Conservation (phyloP, 2,113 vertebrate genomes). For the Lepus americanus region DNA sequence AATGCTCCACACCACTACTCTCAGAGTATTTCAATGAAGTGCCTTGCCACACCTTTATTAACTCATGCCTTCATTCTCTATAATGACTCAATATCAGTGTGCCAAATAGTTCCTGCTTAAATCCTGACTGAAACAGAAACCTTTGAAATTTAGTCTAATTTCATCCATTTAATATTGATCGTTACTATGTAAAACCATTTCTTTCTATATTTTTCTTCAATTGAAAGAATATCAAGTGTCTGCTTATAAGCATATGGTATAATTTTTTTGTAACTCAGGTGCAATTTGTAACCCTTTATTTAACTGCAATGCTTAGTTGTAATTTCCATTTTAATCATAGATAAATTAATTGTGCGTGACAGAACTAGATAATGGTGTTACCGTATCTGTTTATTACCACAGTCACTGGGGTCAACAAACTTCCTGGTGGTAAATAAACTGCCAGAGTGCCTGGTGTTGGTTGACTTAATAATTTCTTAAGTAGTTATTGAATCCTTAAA, state of each 20-base stretch:
- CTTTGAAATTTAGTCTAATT: not conserved
- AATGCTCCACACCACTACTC: accelerated
- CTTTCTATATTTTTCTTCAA: not conserved
- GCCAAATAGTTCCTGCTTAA: not conserved
- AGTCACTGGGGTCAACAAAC: not conserved
- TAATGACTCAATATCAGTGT: accelerated
- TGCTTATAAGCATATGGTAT: not conserved
- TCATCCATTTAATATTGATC: not conserved
- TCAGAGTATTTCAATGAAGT: accelerated
- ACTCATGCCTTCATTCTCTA: not conserved
- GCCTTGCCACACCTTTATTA: not conserved
- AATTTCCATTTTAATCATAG: slow-evolving; percentile 57
- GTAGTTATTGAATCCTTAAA: slow-evolving; percentile 30
- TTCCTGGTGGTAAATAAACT: slow-evolving; percentile 21
- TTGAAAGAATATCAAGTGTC: slow-evolving; percentile 14
- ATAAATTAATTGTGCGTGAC: slow-evolving; percentile 34
- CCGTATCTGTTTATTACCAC: not conserved
- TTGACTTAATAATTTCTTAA: slow-evolving; percentile 29
- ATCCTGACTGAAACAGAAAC: not conserved
- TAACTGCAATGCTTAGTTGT: slow-evolving; percentile 50
- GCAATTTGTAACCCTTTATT: slow-evolving; percentile 48
- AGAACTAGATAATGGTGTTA: slow-evolving; percentile 4
- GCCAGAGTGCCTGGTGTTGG: not conserved
- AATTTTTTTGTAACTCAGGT: slow-evolving; percentile 58
- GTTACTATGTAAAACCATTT: not conserved